These are phyloP conservation scores for Tenebrio molitor DNA, from an alignment of 1,140 invertebrate species.

Conservation along the genomic window DNA sequence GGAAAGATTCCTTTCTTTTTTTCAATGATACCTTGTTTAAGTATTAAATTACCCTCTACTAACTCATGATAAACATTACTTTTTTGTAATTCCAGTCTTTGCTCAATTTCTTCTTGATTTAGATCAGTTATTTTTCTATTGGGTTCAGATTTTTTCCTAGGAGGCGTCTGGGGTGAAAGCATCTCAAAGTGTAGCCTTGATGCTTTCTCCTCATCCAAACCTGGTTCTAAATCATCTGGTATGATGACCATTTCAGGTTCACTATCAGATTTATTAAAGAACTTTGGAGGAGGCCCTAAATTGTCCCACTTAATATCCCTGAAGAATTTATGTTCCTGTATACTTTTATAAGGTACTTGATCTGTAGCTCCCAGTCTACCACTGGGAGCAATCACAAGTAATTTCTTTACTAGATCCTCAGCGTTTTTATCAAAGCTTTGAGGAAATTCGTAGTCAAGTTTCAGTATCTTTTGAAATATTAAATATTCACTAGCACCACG, in stretches of 20 bases:
- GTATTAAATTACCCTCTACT: conserved; percentile 91
- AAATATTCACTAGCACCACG: conserved; percentile 93
- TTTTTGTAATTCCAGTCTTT: conserved; percentile 82
- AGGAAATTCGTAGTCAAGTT: conserved; percentile 93
- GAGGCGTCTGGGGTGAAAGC: conserved; percentile 48
- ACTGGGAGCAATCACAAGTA: conserved; percentile 86
- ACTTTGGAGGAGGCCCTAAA: conserved; percentile 83
- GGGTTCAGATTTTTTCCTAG: conserved; percentile 65
- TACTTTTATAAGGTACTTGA: conserved; percentile 80
- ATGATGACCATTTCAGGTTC: conserved; percentile 71
- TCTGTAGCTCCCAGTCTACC: conserved; percentile 89
- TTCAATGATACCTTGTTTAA: conserved; percentile 95
- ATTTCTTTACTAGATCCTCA: conserved; percentile 88
- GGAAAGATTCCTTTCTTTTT: conserved; percentile 97
- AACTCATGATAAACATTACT: conserved; percentile 88
- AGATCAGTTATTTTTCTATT: conserved; percentile 69
- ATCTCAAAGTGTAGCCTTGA: conserved; percentile 60
- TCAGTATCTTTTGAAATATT: conserved; percentile 96
- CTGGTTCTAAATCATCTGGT: conserved; percentile 86
- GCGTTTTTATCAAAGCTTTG: conserved; percentile 88
- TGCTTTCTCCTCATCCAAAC: conserved; percentile 79
- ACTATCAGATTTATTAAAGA: conserved; percentile 46
- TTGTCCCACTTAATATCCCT: conserved; percentile 86
- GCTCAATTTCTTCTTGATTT: conserved; percentile 73
- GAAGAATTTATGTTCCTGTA: conserved; percentile 91